Conservation (phyloP, 2,888 invertebrate species). For the Pristionchus fissidentatus region DNA sequence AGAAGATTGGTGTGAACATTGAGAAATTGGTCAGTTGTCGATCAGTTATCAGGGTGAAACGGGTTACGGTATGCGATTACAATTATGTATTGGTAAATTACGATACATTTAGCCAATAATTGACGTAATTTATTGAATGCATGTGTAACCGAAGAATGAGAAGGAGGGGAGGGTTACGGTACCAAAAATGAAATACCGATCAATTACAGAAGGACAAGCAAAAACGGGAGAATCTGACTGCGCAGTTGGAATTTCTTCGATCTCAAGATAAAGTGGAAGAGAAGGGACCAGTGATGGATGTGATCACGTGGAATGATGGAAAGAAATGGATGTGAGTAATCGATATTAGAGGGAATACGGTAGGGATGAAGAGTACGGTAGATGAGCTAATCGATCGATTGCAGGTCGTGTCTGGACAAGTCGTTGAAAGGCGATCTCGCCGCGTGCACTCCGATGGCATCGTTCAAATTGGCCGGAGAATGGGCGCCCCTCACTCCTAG, state of each 20-base stretch:
- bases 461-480: constrained; percentile 86
- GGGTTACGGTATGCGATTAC: too few species aligned
- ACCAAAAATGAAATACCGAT: too few species aligned
- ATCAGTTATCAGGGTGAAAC: too few species aligned
- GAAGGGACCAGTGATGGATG: constrained; percentile 91
- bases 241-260: constrained; percentile 86
- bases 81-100: too few species aligned
- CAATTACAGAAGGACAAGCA: constrained; percentile 83
- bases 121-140: too few species aligned
- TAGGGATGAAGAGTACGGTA: neutral
- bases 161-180: neutral
- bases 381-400: neutral
- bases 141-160: too few species aligned
- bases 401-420: constrained; percentile 88
- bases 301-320: constrained; percentile 92
- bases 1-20: constrained; percentile 66
- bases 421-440: constrained; percentile 87
- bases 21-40: constrained; percentile 59
- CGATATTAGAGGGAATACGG: too few species aligned
- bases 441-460: constrained; percentile 85
- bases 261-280: constrained; percentile 89
- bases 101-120: too few species aligned
- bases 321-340: constrained; percentile 86
- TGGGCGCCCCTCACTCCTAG: constrained; percentile 84
- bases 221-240: constrained; percentile 89